Evolutionary conservation across 2,113 vertebrate genomes (phyloP), one percentile per base, ranked within the genome.

Genomic region (Aviceda subcristata): DNA sequence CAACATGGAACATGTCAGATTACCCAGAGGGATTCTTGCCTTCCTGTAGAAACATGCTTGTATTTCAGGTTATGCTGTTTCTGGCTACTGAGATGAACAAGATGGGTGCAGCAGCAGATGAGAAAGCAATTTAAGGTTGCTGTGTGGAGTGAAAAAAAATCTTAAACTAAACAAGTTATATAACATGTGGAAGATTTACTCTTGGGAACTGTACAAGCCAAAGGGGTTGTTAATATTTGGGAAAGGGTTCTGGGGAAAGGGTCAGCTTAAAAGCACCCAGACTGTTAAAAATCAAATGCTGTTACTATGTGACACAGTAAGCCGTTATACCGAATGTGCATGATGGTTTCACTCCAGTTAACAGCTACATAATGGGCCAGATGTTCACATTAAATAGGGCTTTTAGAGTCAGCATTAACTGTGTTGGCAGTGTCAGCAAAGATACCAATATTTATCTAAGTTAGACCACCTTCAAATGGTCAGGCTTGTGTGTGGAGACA

Each of bases 1-100:
- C 77, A 97, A 89, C 89, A 91, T 62, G 32, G 94, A 97, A 91
- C 12, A 39, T 82, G 81, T 91, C 92, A 95, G 94, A 82, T 94
- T 90, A 95, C 53, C 94, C 84, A 96, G 84, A 90, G 77, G 73
- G 45, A 85, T 82, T 64, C 88, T 85, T 21, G 6, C 39, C 56
- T 88, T 90, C 76, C 62, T 79, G 26, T 85, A 91, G 69, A 94
- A 94, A 95, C 66, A 84, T 30, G 9, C 7, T 82, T 79, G 50
- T 79, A 72, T 60, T 95, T 95, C 86, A 90, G 57, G 57, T 87
- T 92, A 53, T 85, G 51, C 39, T 82, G 46, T 91, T 94, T 84
- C 83, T 57, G 64, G 57, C 39, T 91, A 56, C 48, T 79, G 83
- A 85, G 57, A 76, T 50, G 73, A 91, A 91, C 48, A 92, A 91